Evolutionary conservation across 2,888 invertebrate species (phyloP).

Genomic region (Noctua janthe): DNA sequence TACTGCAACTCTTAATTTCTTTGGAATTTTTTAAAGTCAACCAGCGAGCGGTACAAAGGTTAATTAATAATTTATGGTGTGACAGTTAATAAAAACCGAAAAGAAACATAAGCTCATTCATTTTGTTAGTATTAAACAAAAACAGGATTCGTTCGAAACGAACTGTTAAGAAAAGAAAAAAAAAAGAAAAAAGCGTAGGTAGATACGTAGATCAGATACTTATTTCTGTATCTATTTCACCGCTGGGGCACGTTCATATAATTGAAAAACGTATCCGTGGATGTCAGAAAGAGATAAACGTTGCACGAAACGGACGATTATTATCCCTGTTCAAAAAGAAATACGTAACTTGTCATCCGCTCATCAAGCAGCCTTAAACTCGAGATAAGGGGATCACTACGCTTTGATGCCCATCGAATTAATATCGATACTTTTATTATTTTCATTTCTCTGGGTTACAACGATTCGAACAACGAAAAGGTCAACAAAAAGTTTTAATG

Average conservation of each 20-base stretch:
- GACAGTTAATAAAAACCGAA: neutral
- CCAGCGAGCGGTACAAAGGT: neutral
- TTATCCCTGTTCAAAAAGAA: conserved; percentile 60
- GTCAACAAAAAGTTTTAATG: conserved; percentile 26
- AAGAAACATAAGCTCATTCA: neutral
- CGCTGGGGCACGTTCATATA: neutral
- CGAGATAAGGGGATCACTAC: conserved; percentile 49
- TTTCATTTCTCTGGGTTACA: conserved; percentile 35
- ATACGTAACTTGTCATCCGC: conserved; percentile 69
- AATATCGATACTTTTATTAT: conserved; percentile 45
- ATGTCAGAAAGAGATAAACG: conserved; percentile 40
- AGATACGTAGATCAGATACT: neutral
- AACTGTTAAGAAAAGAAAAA: neutral
- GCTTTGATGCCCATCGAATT: conserved; percentile 27
- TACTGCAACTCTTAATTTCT: neutral
- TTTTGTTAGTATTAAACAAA: neutral
- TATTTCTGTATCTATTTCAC: neutral
- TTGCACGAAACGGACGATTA: conserved; percentile 16
- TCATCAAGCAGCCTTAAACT: conserved; percentile 65
- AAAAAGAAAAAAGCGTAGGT: neutral
- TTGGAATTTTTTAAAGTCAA: neutral
- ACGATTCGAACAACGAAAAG: conserved; percentile 7
- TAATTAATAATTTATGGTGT: neutral
- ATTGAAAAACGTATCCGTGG: neutral
- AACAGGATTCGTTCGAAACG: neutral